A percentile compares a stretch with the other conserved stretches of the same genome.
Evolutionary conservation across 2,113 vertebrate species (phyloP).

Genomic region (Xyrauchen texanus): DNA sequence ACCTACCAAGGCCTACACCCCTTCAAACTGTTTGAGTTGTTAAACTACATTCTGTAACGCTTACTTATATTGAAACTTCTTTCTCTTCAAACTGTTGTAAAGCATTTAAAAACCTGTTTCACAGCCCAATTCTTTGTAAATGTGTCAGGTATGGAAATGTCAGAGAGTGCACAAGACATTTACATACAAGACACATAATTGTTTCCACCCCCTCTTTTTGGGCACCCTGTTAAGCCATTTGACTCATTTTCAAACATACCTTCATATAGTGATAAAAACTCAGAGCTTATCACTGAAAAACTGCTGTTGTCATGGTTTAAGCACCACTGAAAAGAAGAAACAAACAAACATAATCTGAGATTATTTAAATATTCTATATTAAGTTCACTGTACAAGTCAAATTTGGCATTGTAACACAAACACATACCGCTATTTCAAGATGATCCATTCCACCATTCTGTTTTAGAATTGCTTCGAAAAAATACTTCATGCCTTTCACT

Average conservation of each 20-base stretch:
- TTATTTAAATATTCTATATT: not conserved
- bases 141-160: too few relatives aligned
- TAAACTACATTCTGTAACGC: too few relatives aligned
- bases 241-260: constrained; percentile 15
- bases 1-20: too few relatives aligned
- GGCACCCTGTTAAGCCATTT: too few relatives aligned
- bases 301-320: constrained; percentile 9
- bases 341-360: not conserved
- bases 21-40: too few relatives aligned
- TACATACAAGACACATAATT: too few relatives aligned
- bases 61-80: too few relatives aligned
- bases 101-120: too few relatives aligned
- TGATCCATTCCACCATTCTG: constrained; percentile 40
- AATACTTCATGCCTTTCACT: constrained; percentile 23
- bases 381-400: not conserved
- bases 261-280: constrained; percentile 39
- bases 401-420: not conserved
- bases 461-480: constrained; percentile 43
- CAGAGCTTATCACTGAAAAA: constrained; percentile 39
- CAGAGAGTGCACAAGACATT: too few relatives aligned
- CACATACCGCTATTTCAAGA: constrained; percentile 43
- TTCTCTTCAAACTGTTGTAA: too few relatives aligned
- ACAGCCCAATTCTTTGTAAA: too few relatives aligned
- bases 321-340: constrained; percentile 37
- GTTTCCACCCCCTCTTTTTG: too few relatives aligned